A percentile compares a stretch with the other conserved stretches of the same genome.
These are phyloP conservation scores for Meda fulgida DNA, from an alignment of 2,797 vertebrate genomes.

Conservation along the genomic window DNA sequence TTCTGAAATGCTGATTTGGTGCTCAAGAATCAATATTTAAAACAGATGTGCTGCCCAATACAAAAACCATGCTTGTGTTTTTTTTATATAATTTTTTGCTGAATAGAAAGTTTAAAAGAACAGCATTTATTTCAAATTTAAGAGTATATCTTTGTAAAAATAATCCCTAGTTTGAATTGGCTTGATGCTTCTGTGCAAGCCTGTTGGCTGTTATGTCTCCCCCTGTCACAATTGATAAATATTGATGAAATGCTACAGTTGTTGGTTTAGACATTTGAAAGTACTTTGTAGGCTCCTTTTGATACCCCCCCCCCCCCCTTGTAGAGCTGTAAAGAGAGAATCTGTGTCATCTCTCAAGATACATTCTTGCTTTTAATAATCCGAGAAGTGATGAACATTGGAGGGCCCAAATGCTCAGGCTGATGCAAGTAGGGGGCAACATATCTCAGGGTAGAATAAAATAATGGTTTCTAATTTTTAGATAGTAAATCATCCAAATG, in stretches of 20 bases:
- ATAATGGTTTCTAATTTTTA: constrained; percentile 16
- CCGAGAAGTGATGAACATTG: constrained; percentile 31
- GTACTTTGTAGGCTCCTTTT: constrained; percentile 15
- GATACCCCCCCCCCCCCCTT: constrained; percentile 9
- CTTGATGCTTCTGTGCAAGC: neutral
- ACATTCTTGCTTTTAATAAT: constrained; percentile 48
- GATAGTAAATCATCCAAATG: constrained; percentile 24
- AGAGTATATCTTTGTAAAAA: neutral
- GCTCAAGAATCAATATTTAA: neutral
- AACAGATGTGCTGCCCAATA: neutral
- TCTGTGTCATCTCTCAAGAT: constrained; percentile 32
- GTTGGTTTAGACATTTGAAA: neutral
- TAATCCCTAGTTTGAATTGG: neutral
- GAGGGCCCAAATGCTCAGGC: constrained; percentile 19
- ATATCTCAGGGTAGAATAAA: neutral
- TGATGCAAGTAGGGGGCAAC: constrained; percentile 34
- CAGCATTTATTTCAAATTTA: neutral
- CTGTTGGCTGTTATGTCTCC: constrained; percentile 16
- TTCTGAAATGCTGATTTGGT: neutral
- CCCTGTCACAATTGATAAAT: constrained; percentile 5
- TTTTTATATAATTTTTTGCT: neutral
- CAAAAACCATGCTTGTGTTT: too few species aligned
- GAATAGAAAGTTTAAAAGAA: neutral
- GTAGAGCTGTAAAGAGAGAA: constrained; percentile 36
- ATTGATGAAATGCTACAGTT: constrained; percentile 17